Base-by-base conservation (phyloP, 2,113 vertebrate species). In the Albula glossodonta region DNA sequence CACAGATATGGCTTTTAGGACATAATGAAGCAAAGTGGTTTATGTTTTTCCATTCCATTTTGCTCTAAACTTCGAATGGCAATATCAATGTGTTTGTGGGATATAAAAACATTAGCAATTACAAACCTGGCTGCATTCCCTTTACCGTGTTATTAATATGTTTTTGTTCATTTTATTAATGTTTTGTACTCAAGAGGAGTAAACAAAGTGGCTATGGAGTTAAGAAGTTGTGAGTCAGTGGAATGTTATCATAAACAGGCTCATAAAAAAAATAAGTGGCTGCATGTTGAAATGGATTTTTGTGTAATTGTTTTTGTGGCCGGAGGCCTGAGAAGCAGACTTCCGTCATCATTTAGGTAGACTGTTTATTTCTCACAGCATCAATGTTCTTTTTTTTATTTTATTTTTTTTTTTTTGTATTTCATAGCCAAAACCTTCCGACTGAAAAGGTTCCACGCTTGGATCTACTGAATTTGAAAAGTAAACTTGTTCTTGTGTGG, bases 251-350 rank as follows among this genome's bases (percentile, higher is more conserved):
- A 51, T 78, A 50, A 86, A 79, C 66, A 79, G 86, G 79, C 86
- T 86, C 52, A 78, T 87, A 83, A 87, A 87, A 83, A 86, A 79
- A 83, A 41, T 25, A 70, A 51, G 53, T 78, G 48, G 81, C 81
- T 74, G 7, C 48, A 52, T 83, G 70, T 51, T 60, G 86, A 86
- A 86, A 83, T 83, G 81, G 51, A 86, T 86, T 86, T 86, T 82
- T 57, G 70, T n/a, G 85, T 86, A 86, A 86, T 86, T 86, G 85
- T 86, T 83, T 86, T 86, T 86, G 63, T 86, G 70, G 85, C 80
- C 70, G 51, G 80, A 77, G 85, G 85, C 66, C 48, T 53, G 25
- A 78, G 81, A 81, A 52, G 2, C 80, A 82, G 52, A 60, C 51
- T 57, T 78, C 9, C 66, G 41, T 63, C 56, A 11, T 53, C 51